Evolutionary conservation across 1,140 invertebrate species (phyloP), one percentile per base, ranked within the genome.

Genomic region (Sarcophaga peregrina): DNA sequence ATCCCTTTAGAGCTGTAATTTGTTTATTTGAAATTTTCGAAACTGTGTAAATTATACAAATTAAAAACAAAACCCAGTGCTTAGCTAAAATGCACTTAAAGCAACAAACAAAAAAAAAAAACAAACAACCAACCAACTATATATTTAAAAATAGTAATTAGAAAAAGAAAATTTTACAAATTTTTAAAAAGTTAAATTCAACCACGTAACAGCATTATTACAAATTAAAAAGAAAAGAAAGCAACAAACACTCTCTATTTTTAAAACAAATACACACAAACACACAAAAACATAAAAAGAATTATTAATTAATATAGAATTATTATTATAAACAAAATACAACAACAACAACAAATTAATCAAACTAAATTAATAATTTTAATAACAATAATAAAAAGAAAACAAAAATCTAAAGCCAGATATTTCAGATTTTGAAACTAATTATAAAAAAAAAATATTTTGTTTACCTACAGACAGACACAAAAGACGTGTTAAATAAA

Each of bases 31-130:
- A 47, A 76, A 76, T 17, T 37, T 37, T 37, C 4, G 25, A 37
- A 37, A 37, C 25, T 37, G 25, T n/a, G n/a, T n/a, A n/a, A n/a
- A n/a, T 72, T 72, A 72, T 45, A 75, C 15, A 75, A 4, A 76
- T 74, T 74, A 76, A 6, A 76, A 76, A 76, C 74, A 8, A 48
- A 76, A 20, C 10, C 3, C 75, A 78, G 75, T 78, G 75, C 75
- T 47, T 13, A 13, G 75, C 50, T 78, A 78, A 76, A 78, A 78
- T 78, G 75, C 75, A 78, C 75, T 78, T 78, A 78, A 78, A 78
- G 20, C 62, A 20, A 20, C 10, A 68, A 15, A 17, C 15, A 68
- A 78, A 78, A 78, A 20, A 10, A 20, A 20, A 8, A 68, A 78
- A 50, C 11, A 20, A 74, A 74, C 73, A 74, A 20, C 15, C 13